Evolutionary conservation across 2,888 invertebrate genomes (phyloP), one percentile per base, ranked within the genome.

Genomic region (Drosophila paramelanica): DNA sequence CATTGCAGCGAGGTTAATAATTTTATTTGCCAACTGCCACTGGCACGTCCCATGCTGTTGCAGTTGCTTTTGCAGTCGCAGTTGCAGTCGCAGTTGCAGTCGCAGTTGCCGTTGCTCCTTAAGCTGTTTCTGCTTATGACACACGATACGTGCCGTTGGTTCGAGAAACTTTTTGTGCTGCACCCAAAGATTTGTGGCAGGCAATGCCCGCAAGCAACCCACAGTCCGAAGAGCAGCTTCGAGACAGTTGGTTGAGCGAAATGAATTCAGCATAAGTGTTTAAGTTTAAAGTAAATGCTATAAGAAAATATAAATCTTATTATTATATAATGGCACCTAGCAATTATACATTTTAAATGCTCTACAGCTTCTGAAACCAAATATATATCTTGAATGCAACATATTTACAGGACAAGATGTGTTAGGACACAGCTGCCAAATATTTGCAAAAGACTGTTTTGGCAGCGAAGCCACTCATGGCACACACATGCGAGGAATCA

Each of bases 1-100:
- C 83, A 83, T 70, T 81, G 81, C 86, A 86, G 83, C 76, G 88
- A 80, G 88, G 86, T 88, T 86, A 86, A 86, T 86, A 86, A 86
- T 86, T 86, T 86, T 86, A 86, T 88, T 88, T 88, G 46, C 69
- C 67, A 79, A 79, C 78, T 79, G 73, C 65, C 80, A 72, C 66
- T 69, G 65, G 72, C 81, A 83, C 73, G 83, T 80, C 47, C 56
- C 73, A 60, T 70, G 55, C 59, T 36, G 46, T 55, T 27, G 50
- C 58, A 23, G 60, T 49, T 17, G 53, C 57, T 17, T n/a, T n/a
- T n/a, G n/a, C n/a, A n/a, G n/a, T n/a, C n/a, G n/a, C n/a, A n/a
- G 42, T 41, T 38, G 42, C 46, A 23, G 55, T 50, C 50, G 60
- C 60, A 7, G 47, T 59, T 38, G 49, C 62, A 43, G 46, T 71